phyloP scores from a whole-genome alignment of 2,113 vertebrate species.

The Phodopus roborovskii region DNA sequence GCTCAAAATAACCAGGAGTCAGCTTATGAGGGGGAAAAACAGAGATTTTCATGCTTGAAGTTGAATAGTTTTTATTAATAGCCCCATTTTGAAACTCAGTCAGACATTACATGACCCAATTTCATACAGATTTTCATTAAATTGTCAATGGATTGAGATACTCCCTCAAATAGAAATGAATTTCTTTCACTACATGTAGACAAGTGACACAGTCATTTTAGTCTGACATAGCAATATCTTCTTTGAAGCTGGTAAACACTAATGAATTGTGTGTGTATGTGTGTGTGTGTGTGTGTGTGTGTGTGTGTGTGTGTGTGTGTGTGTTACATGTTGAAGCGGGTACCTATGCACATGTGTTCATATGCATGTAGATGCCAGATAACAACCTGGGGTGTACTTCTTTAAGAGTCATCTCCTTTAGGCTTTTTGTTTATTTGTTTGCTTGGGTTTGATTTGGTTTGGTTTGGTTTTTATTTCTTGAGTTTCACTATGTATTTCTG shows the following conservation, averaged over 20 bases:
- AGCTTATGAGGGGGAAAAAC: not conserved
- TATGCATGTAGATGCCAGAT: not conserved
- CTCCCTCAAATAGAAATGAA: not conserved
- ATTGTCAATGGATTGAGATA: not conserved
- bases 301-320: not conserved
- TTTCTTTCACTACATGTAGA: not conserved
- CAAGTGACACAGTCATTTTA: not conserved
- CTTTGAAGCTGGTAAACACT: not conserved
- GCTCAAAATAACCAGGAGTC: not conserved
- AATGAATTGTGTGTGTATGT: not conserved
- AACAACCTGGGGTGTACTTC: not conserved
- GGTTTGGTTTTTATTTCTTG: not conserved
- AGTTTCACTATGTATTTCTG: not conserved
- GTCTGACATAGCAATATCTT: not conserved
- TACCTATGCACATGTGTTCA: not conserved
- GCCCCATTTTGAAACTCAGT: not conserved
- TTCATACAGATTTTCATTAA: constrained; percentile 45
- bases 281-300: not conserved
- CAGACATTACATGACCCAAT: not conserved
- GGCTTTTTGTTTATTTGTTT: not conserved
- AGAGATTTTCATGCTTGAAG: not conserved
- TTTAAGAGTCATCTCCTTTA: not conserved
- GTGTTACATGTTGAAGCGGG: not conserved
- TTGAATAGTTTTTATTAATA: constrained; percentile 10
- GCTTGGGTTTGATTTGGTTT: not conserved